Percentiles rank a stretch among this genome's conserved stretches.
phyloP scores from a whole-genome alignment of 2,888 invertebrate genomes.

The Anoncus sp. region DNA sequence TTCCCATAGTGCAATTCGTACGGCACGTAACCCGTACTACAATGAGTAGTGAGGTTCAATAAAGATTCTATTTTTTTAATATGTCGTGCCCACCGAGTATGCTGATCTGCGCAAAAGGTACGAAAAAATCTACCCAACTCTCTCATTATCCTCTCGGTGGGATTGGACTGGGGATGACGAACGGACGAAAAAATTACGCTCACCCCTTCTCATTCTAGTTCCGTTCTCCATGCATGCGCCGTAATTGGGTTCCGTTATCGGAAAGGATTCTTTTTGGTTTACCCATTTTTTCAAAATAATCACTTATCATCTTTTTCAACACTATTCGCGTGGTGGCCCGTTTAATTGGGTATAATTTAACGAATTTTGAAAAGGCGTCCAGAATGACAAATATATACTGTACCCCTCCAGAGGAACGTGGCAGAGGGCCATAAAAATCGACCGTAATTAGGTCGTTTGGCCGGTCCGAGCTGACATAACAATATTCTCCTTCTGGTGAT shows the following conservation, averaged over 20 bases:
- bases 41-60: background rate
- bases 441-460: slow-evolving; percentile 52
- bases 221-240: slow-evolving; percentile 9
- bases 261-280: too few relatives aligned
- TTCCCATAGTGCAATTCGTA: background rate
- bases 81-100: background rate
- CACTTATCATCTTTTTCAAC: too few relatives aligned
- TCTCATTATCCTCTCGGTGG: slow-evolving; percentile 52
- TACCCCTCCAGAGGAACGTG: slow-evolving; percentile 40
- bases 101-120: slow-evolving; percentile 1
- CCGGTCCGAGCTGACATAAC: slow-evolving; percentile 15
- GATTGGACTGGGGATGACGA: slow-evolving; percentile 30
- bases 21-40: background rate
- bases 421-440: slow-evolving; percentile 61
- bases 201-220: background rate
- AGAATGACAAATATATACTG: too few relatives aligned
- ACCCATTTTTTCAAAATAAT: too few relatives aligned
- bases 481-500: slow-evolving; percentile 44
- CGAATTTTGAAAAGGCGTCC: too few relatives aligned
- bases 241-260: too few relatives aligned
- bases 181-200: slow-evolving; percentile 46
- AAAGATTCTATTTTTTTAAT: too few relatives aligned
- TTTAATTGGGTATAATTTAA: too few relatives aligned
- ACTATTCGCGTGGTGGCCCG: too few relatives aligned
- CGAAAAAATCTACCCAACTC: slow-evolving; percentile 51